These are phyloP conservation scores for Crossaster papposus DNA, from an alignment of 53 echinoderm and acorn worm genomes.

Conservation along the genomic window DNA sequence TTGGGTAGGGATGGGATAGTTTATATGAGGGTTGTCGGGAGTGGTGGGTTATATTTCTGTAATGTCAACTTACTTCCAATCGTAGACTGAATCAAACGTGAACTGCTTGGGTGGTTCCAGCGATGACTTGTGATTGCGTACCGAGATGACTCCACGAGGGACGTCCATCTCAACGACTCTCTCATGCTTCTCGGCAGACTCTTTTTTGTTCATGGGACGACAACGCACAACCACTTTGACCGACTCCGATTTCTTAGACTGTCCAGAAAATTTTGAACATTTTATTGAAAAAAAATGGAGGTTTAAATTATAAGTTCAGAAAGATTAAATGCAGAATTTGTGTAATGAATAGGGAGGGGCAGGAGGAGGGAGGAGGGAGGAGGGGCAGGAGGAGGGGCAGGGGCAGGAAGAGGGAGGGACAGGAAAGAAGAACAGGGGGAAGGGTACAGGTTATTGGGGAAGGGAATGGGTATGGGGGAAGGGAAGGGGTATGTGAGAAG, in stretches of 20 bases:
- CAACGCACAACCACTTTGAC: slow-evolving; percentile 98
- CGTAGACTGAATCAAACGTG: slow-evolving; percentile 94
- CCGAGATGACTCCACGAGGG: slow-evolving; percentile 80
- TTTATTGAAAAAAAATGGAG: too few species aligned
- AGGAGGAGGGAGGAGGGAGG: too few species aligned
- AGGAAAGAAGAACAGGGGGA: too few species aligned
- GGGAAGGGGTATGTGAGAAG: too few species aligned
- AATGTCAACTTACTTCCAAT: slow-evolving; percentile 92
- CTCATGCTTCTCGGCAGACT: slow-evolving; percentile 65
- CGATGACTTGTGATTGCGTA: slow-evolving; percentile 75
- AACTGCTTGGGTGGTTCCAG: slow-evolving; percentile 85
- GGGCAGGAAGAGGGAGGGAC: too few species aligned
- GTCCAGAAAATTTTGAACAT: not conserved
- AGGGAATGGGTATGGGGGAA: too few species aligned
- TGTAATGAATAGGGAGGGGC: too few species aligned
- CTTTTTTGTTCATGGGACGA: slow-evolving; percentile 94
- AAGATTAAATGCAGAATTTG: too few species aligned
- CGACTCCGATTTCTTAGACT: slow-evolving; percentile 95
- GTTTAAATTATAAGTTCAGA: too few species aligned
- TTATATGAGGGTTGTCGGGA: not conserved
- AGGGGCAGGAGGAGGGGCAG: too few species aligned
- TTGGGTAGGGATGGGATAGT: not conserved
- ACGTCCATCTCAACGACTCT: slow-evolving; percentile 91
- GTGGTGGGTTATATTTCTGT: not conserved
- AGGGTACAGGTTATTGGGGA: too few species aligned